phyloP scores from a whole-genome alignment of 2,888 invertebrate species.

The Encarsia formosa region DNA sequence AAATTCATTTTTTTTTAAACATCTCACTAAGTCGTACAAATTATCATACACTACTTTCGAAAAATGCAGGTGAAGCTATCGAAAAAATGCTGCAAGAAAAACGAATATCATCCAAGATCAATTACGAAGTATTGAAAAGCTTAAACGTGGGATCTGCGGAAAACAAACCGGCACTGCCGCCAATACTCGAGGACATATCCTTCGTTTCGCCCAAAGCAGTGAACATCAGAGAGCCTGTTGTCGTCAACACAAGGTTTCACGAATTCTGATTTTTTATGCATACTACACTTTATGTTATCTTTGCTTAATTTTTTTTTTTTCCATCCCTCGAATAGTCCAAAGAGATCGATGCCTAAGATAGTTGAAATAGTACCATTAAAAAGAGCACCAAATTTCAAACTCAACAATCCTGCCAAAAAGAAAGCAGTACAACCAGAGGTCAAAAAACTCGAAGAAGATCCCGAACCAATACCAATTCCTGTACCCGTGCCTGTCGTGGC shows the following conservation, averaged over 20 bases:
- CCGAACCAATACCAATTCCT: slow-evolving; percentile 11
- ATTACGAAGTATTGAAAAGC: slow-evolving; percentile 92
- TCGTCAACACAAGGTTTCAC: slow-evolving; percentile 1
- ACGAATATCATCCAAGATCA: slow-evolving; percentile 93
- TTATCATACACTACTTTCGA: neutral
- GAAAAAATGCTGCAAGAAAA: slow-evolving; percentile 95
- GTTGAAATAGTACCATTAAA: slow-evolving; percentile 1
- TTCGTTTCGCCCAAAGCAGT: slow-evolving; percentile 22
- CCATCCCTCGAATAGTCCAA: slow-evolving; percentile 7
- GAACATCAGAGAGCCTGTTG: slow-evolving; percentile 7
- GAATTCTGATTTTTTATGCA: neutral
- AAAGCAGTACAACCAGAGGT: slow-evolving; percentile 13
- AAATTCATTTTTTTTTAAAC: neutral
- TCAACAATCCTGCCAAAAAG: slow-evolving; percentile 16
- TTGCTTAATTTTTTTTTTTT: neutral
- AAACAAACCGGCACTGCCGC: slow-evolving; percentile 21
- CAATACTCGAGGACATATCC: slow-evolving; percentile 21
- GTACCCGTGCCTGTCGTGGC: slow-evolving; percentile 8
- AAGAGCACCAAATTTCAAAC: slow-evolving; percentile 14
- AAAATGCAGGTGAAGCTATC: slow-evolving; percentile 79
- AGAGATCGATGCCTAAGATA: slow-evolving; percentile 9
- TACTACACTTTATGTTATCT: neutral
- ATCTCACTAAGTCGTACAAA: neutral
- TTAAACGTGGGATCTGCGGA: slow-evolving; percentile 54
- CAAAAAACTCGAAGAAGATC: too few species aligned